Evolutionary conservation across 2,797 vertebrate genomes (phyloP).

Genomic region (Crocodylus rhombifer): DNA sequence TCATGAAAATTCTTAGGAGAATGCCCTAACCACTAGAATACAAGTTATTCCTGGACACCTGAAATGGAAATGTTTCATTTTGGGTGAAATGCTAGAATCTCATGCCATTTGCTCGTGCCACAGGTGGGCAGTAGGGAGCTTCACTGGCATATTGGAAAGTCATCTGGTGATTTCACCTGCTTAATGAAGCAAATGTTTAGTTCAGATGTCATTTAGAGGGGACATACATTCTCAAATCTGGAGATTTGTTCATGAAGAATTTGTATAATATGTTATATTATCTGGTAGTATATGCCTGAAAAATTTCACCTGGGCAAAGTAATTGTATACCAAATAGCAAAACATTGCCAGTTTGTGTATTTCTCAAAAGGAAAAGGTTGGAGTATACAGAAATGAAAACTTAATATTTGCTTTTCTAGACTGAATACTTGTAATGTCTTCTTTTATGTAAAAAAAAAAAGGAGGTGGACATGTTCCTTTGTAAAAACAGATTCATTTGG

Average conservation of each 20-base stretch:
- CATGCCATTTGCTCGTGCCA: too few species aligned
- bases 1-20: too few species aligned
- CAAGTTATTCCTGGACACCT: too few species aligned
- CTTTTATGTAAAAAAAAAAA: background rate
- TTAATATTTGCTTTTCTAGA: background rate
- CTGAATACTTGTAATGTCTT: background rate
- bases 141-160: too few species aligned
- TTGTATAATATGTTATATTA: background rate
- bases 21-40: too few species aligned
- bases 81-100: too few species aligned
- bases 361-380: background rate
- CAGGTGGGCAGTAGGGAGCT: too few species aligned
- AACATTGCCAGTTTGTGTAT: background rate
- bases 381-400: background rate
- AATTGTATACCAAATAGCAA: background rate
- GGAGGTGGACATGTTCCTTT: background rate
- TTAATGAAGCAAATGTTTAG: background rate
- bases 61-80: too few species aligned
- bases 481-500: background rate
- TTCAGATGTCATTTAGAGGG: background rate
- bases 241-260: background rate
- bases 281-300: background rate
- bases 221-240: rapidly evolving
- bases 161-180: background rate
- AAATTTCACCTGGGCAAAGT: background rate